Percentiles rank a stretch among this genome's conserved stretches.
Conservation (phyloP, 2,113 vertebrate genomes). For the Petrocephalus microphthalmus region DNA sequence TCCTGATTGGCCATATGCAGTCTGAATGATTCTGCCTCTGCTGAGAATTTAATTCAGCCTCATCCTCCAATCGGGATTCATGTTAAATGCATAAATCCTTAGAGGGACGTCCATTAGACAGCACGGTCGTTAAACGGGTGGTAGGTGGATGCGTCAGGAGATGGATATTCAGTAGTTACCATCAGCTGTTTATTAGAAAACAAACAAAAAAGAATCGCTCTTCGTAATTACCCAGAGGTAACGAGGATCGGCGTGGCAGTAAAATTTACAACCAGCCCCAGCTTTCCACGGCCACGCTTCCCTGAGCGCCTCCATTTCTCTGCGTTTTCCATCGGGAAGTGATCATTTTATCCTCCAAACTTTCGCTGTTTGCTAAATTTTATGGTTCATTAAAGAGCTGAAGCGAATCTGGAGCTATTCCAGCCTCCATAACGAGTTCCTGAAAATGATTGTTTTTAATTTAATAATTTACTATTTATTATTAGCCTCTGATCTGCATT, state of each 20-base stretch:
- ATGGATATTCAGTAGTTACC: too few species aligned
- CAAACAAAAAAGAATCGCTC: neutral
- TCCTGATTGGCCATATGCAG: neutral
- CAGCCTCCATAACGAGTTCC: neutral
- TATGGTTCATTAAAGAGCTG: constrained; percentile 5
- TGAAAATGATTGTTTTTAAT: constrained; percentile 5
- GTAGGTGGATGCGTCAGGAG: neutral
- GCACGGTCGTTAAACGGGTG: neutral
- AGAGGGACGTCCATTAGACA: neutral
- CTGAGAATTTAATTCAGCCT: neutral
- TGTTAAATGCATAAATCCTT: neutral
- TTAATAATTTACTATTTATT: constrained; percentile 7
- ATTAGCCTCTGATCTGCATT: neutral
- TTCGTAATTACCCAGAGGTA: neutral
- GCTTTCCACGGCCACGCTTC: neutral
- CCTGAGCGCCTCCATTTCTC: neutral
- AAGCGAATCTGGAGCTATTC: neutral
- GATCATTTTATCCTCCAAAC: neutral
- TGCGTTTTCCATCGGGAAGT: neutral
- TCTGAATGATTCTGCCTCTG: neutral
- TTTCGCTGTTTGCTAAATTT: neutral
- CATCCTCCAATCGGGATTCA: neutral
- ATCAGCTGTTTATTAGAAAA: neutral
- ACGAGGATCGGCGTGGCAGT: neutral
- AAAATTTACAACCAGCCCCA: neutral